Percentiles rank a stretch among this genome's conserved stretches.
Conservation (phyloP, 1,140 invertebrate genomes). For the Pantala flavescens region DNA sequence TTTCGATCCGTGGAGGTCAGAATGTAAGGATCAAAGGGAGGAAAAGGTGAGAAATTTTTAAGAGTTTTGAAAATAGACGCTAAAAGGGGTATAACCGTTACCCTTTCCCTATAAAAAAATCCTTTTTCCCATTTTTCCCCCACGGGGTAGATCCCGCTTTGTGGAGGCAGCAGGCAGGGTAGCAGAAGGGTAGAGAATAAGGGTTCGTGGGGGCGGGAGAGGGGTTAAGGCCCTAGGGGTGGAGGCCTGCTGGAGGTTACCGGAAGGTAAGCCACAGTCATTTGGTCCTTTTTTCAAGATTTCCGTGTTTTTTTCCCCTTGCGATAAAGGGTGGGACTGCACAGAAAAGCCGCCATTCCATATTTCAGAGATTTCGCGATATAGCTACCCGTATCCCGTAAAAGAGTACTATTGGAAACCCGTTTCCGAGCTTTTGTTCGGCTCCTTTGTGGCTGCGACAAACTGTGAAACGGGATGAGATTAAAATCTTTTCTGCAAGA, state of each 20-base stretch:
- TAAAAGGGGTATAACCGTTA: conserved; percentile 6
- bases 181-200: not conserved
- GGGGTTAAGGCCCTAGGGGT: not conserved
- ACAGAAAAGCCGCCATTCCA: no score
- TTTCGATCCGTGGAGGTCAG: not conserved
- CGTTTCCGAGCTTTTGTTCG: no score
- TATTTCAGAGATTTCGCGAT: no score
- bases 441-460: no score
- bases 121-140: not conserved
- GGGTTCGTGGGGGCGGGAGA: not conserved
- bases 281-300: not conserved
- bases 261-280: not conserved
- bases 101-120: not conserved
- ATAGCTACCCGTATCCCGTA: no score
- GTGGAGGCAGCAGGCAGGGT: not conserved
- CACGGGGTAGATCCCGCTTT: not conserved
- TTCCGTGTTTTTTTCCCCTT: not conserved
- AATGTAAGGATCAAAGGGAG: not conserved
- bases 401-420: no score
- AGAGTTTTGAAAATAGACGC: conserved; percentile 4
- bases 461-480: no score
- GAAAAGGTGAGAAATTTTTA: conserved; percentile 8
- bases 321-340: not conserved
- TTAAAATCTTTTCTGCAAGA: no score
- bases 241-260: not conserved